Percentiles rank a stretch among this genome's conserved stretches.
Evolutionary conservation across 2,888 invertebrate species (phyloP).

Genomic region (Euzetes globulus): DNA sequence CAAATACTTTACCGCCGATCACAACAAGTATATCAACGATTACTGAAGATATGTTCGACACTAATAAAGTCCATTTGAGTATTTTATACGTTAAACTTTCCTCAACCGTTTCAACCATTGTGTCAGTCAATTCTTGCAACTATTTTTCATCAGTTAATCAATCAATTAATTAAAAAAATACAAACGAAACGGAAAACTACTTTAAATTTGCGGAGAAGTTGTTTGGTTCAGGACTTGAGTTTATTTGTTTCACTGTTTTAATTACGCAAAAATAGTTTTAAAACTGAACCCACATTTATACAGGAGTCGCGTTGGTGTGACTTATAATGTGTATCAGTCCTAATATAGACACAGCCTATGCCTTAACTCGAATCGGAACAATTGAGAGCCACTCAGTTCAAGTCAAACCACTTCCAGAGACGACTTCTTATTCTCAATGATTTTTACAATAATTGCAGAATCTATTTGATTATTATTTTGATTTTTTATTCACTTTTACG

Average conservation of each 20-base stretch:
- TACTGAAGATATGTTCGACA: constrained; percentile 35
- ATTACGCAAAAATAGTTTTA: neutral
- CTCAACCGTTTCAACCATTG: constrained; percentile 22
- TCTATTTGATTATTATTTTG: too few relatives aligned
- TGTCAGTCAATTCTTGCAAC: too few relatives aligned
- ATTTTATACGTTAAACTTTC: constrained; percentile 26
- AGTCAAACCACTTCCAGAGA: neutral
- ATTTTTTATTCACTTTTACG: too few relatives aligned
- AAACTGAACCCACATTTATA: neutral
- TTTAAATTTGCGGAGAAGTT: neutral
- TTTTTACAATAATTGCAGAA: neutral
- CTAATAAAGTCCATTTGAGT: constrained; percentile 27
- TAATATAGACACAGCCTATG: constrained; percentile 1
- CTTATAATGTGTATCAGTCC: neutral
- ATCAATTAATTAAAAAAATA: neutral
- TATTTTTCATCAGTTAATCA: neutral
- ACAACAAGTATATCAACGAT: constrained; percentile 32
- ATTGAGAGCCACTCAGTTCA: neutral
- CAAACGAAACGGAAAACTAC: too few relatives aligned
- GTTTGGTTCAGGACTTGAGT: neutral
- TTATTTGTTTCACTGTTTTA: neutral
- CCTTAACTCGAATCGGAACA: neutral
- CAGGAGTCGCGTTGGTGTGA: neutral
- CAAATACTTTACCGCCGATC: constrained; percentile 26
- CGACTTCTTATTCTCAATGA: neutral